Base-by-base conservation (phyloP, 2,797 vertebrate species). In the Microctenopoma lineatum region DNA sequence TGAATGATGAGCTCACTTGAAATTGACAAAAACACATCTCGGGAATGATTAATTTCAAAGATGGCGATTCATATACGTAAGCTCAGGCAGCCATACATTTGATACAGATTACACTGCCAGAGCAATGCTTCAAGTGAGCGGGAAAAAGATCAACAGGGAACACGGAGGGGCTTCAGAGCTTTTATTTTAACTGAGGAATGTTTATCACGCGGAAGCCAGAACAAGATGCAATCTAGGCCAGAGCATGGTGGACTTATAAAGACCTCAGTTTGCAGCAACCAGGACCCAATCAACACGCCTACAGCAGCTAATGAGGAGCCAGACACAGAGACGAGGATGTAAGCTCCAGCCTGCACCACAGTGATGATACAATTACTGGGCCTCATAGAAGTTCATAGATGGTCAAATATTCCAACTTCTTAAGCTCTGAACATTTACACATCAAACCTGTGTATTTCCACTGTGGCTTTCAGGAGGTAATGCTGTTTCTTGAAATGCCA, bases 21-120 rank as follows among this genome's bases (percentile, higher is more conserved):
- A 73, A 68, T 69, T 71, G 76, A 87, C 75, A 85, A 84, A 81
- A 86, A 75, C 57, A 71, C 72, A 70, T 77, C 59, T 58, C 10
- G 5, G 64, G 39, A 51, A 84, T 4, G 51, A 39, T 42, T 44
- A 69, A 73, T 73, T 77, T 73, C 53, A 83, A 83, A 76, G 63
- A 38, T 62, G 72, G 59, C 59, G 75, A 78, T 84, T 81, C 27
- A 70, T 81, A 55, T 29, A 9, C 34, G 32, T 74, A 36, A 1
- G 42, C 14, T 14, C 2, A 0, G 32, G 58, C 38, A 7, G n/a
- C 51, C 55, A 25, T 38, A 50, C 34, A 3, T 63, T 75, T 42
- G 26, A 55, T 54, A 59, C 48, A 61, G 63, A 76, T 34, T 55
- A 51, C 36, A 2, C 1, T 32, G 65, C 18, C 65, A 41, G 54